phyloP scores from a whole-genome alignment of 1,140 invertebrate genomes.

The Gryon sp. region DNA sequence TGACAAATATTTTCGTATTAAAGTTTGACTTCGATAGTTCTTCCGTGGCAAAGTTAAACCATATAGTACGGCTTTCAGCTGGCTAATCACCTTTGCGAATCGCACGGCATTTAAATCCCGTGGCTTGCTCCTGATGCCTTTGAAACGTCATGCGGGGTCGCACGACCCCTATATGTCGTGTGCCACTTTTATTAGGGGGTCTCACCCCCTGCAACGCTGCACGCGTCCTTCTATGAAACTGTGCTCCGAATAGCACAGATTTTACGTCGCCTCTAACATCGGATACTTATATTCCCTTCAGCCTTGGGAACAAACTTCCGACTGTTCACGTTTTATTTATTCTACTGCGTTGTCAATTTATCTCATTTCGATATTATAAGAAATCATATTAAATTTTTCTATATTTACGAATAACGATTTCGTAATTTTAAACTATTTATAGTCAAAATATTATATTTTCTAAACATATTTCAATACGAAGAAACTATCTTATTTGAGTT shows the following conservation, averaged over 20 bases:
- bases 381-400: too few relatives aligned
- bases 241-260: constrained; percentile 48
- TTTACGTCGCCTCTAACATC: constrained; percentile 38
- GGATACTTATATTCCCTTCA: constrained; percentile 38
- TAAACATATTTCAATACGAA: too few relatives aligned
- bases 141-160: constrained; percentile 70
- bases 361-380: too few relatives aligned
- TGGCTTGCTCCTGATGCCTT: constrained; percentile 58
- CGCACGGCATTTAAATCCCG: constrained; percentile 72
- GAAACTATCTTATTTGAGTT: too few relatives aligned
- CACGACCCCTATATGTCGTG: constrained; percentile 67
- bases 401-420: too few relatives aligned
- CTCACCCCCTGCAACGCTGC: constrained; percentile 65
- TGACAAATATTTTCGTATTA: constrained; percentile 53
- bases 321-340: background rate
- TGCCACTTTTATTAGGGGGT: constrained; percentile 70
- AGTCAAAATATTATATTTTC: too few relatives aligned
- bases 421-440: too few relatives aligned
- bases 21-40: constrained; percentile 55
- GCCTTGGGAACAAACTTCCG: background rate
- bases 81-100: constrained; percentile 69
- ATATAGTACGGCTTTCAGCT: constrained; percentile 60
- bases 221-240: constrained; percentile 57
- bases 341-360: too few relatives aligned
- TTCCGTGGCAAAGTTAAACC: constrained; percentile 64